Evolutionary conservation across 2,888 invertebrate species (phyloP), one percentile per base, ranked within the genome.

Genomic region (Thera obeliscata): DNA sequence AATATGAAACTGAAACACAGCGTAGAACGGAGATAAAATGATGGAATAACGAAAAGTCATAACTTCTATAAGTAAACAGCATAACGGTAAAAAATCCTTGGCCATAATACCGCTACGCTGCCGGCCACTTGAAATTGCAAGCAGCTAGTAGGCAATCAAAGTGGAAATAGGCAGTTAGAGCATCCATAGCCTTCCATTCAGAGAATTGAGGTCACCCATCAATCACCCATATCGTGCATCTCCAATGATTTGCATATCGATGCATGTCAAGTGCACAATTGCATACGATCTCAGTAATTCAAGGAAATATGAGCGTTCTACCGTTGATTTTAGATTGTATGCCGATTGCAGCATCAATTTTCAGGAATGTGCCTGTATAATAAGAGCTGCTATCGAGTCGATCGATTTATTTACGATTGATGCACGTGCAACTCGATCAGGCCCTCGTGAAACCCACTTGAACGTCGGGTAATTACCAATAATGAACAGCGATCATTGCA

Each of bases 251-350:
- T 61, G 61, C 64, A 48, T 67, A 67, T 74, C 58, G 59, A 71
- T 74, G 68, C 70, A 74, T 71, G 68, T 72, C 74, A 70, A 74
- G 71, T 72, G 72, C 64, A 59, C 66, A 63, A 67, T 61, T 50
- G 62, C 65, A 66, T 62, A 65, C 65, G 58, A 67, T 67, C 56
- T 1, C 22, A 58, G 11, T 11, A 9, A 7, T 49, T 55, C 12
- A 55, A 58, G 6, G 11, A 7, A 59, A 61, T 52, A 56, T 56
- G 60, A 59, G n/a, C 48, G n/a, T 36, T 57, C 33, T n/a, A n/a
- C 36, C 50, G 46, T 12, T 2, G 43, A 2, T 12, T 36, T 66
- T 36, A 57, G 61, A 61, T 36, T 66, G 11, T 36, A 49, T 54
- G 5, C 55, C 4, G 54, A 22, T 55, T 64, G 41, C 33, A 54